Base-by-base conservation (phyloP, 2,888 invertebrate species). In the Drosophila crucigera region DNA sequence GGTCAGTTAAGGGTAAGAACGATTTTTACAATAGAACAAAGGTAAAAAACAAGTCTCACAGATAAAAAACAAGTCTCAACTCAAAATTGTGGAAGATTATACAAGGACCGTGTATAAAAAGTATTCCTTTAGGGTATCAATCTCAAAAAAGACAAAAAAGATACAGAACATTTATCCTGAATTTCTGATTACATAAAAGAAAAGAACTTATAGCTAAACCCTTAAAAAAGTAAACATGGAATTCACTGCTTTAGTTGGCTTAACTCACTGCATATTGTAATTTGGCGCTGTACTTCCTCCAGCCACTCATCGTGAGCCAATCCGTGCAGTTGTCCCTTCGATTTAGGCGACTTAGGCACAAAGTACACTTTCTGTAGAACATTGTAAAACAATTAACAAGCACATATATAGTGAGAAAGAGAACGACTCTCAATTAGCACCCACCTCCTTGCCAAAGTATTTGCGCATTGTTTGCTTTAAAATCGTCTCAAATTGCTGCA, bases 221-320 rank as follows among this genome's bases (percentile, higher is more conserved):
- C 2, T 41, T 3, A 19, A 4, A 3, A 9, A 19, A 9, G 19
- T 19, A 39, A 39, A 39, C 19, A 43, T 11, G n/a, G 5, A 43
- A 43, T 43, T 43, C 11, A 43, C 22, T 43, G 0, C 5, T 9
- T 39, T 4, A 39, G 9, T 4, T 41, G 2, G 47, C 11, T n/a
- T 5, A 53, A 94, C 95, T 94, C 93, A 96, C 96, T 94, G 89
- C 95, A 96, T 82, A 96, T 95, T 68, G 94, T 94, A 31, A 96
- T 95, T 64, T 95, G 94, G 86, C 95, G 95, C 79, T 95, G 94
- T 7, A 96, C 95, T 72, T 94, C 94, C 37, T 94, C 94, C 73
- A 94, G 94, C 96, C 96, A 96, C 67, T 96, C 96, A 25, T 95
- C 95, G 49, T 94, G 93, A 30, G 94, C 93, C 1, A 94, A 91